Evolutionary conservation across 2,888 invertebrate species (phyloP), one percentile per base, ranked within the genome.

Genomic region (Pinctada fucata): DNA sequence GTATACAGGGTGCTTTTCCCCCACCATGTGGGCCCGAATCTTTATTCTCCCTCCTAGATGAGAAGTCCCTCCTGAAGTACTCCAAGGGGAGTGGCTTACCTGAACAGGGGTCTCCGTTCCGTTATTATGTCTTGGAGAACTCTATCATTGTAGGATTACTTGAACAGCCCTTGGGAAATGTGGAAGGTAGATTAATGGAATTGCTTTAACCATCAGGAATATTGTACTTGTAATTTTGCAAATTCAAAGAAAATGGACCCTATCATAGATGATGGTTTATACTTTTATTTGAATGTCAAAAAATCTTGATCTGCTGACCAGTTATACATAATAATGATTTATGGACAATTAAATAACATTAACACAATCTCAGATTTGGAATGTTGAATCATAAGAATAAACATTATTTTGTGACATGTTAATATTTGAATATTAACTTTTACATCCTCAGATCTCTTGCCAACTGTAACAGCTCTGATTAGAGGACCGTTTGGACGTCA

Each of bases 401-500:
- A 58, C 8, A 58, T 8, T 58, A 58, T 13, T 58, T 58, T 31
- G 31, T 31, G 1, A 31, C 31, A 31, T 31, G 31, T 31, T 31
- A 0, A 31, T 31, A 31, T 31, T 31, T 31, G 31, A 1, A 31
- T 31, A 31, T 31, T 31, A 31, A 31, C 31, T 31, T 31, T 72
- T 10, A 72, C 68, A 5, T 65, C 84, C 84, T 69, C 86, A 94
- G 98, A 98, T 93, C 97, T 97, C 3, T 97, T 98, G 89, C 98
- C 98, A 0, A 97, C 97, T 0, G 96, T 99, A 5, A 95, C 95
- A 91, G 95, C 97, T 75, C 94, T 99, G 75, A 96, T 98, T 82
- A 95, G 99, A 2, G 97, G 97, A 78, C 97, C 97, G 0, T 98
- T 97, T 93, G 98, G 98, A 0, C 95, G 98, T 3, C 97, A 97